phyloP scores from a whole-genome alignment of 2,113 vertebrate species.

The Pelusios castaneus region DNA sequence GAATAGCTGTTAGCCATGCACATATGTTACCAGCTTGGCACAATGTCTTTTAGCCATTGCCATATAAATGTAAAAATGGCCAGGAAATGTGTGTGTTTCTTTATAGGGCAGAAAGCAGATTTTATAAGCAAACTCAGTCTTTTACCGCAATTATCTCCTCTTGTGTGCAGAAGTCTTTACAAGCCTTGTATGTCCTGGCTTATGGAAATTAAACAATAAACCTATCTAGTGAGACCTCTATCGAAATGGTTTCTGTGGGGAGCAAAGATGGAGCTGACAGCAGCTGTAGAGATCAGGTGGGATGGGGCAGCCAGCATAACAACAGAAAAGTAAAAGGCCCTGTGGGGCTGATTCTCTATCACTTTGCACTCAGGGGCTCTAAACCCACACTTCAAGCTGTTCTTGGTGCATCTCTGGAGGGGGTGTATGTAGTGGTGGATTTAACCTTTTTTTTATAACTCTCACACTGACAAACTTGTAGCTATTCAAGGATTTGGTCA shows the following conservation, averaged over 20 bases:
- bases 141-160: background rate
- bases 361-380: background rate
- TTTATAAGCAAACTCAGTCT: background rate
- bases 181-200: background rate
- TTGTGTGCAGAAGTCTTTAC: background rate
- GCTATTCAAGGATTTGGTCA: background rate
- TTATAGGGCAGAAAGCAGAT: background rate
- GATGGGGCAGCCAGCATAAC: background rate
- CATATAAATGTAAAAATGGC: background rate
- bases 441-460: background rate
- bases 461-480: background rate
- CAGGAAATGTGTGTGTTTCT: background rate
- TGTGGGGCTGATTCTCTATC: background rate
- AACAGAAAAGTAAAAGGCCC: background rate
- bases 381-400: background rate
- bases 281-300: background rate
- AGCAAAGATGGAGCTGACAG: background rate
- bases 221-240: background rate
- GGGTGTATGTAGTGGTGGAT: background rate
- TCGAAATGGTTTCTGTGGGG: background rate
- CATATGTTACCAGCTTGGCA: background rate
- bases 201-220: background rate
- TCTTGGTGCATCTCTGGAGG: background rate
- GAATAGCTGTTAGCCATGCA: background rate
- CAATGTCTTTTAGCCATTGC: background rate